Evolutionary conservation across 2,113 vertebrate genomes (phyloP).

Genomic region (Lepidothrix coronata): DNA sequence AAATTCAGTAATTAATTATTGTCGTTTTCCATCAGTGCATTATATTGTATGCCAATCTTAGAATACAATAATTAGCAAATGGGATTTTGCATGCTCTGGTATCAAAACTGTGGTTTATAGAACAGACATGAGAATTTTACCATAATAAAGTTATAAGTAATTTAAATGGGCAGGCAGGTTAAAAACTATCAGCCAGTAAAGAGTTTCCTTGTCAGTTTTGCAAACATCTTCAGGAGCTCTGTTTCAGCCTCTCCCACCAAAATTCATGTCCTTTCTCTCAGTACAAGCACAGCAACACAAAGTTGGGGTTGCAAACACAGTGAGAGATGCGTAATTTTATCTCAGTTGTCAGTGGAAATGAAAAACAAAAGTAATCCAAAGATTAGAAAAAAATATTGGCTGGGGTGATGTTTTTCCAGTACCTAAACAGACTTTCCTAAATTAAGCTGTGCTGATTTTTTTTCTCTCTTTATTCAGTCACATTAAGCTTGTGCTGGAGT

Average conservation of each 20-base stretch:
- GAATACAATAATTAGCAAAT: conserved; percentile 67
- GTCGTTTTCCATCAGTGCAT: conserved; percentile 62
- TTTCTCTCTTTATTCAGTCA: neutral
- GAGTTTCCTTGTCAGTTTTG: neutral
- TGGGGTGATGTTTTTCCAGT: neutral
- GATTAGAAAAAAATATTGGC: neutral
- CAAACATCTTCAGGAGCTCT: neutral
- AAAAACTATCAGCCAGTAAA: neutral
- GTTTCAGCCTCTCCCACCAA: neutral
- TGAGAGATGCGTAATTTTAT: neutral
- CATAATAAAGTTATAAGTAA: conserved; percentile 34
- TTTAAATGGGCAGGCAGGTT: conserved; percentile 10
- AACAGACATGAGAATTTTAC: conserved; percentile 17
- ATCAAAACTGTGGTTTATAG: neutral
- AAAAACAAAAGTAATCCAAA: conserved; percentile 30
- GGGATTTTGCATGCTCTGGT: conserved; percentile 42
- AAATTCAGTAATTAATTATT: conserved; percentile 71
- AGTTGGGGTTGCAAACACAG: neutral
- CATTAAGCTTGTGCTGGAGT: neutral
- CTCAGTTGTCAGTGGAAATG: neutral
- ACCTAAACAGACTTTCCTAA: neutral
- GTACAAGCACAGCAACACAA: neutral
- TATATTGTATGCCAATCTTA: conserved; percentile 68
- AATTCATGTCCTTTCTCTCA: neutral
- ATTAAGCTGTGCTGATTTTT: neutral